Evolutionary conservation across 2,797 vertebrate genomes (phyloP).

Genomic region (Pseudochaenichthys georgianus): DNA sequence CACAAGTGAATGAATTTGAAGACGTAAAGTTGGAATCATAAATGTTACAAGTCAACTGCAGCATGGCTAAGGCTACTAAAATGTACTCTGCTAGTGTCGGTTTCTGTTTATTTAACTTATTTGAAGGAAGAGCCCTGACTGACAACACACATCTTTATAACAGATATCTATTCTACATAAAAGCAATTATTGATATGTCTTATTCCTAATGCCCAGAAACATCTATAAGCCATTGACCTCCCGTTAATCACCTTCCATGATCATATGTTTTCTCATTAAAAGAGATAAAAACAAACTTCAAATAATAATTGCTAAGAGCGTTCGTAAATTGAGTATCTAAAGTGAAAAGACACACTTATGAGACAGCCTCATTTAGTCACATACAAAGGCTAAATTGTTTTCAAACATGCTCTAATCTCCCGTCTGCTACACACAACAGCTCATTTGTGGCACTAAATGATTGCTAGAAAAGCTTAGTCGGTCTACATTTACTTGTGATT

Average conservation of each 20-base stretch:
- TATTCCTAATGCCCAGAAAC: neutral
- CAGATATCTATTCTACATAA: no score
- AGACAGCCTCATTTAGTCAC: neutral
- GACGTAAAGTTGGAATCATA: neutral
- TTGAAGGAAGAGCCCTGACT: no score
- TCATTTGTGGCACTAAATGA: neutral
- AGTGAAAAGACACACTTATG: neutral
- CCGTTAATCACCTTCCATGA: neutral
- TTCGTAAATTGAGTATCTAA: neutral
- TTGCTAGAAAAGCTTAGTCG: neutral
- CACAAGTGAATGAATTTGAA: neutral
- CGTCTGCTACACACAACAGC: neutral
- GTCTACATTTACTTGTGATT: neutral
- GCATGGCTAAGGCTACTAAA: neutral
- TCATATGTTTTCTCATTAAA: neutral
- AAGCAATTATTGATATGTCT: no score
- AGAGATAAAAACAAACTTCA: neutral
- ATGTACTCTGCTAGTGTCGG: neutral
- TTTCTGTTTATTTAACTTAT: no score
- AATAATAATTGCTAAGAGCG: neutral
- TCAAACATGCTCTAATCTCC: neutral
- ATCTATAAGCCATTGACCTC: neutral
- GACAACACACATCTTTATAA: no score
- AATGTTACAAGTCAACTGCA: neutral
- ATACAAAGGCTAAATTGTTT: neutral